These are phyloP conservation scores for Syritta pipiens DNA, from an alignment of 2,888 invertebrate genomes.

Conservation along the genomic window DNA sequence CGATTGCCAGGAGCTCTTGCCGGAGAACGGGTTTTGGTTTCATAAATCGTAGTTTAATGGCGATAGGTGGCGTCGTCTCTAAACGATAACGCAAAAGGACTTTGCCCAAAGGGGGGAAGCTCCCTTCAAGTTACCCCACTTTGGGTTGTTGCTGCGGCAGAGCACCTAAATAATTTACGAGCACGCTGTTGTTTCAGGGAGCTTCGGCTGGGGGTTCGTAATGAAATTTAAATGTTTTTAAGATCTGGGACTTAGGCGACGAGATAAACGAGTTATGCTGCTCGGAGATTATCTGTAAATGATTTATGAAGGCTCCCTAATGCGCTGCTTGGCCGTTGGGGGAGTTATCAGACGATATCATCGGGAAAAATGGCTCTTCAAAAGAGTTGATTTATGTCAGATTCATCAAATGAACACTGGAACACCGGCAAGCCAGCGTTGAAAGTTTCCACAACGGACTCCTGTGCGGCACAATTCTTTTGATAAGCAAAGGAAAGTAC, in stretches of 20 bases:
- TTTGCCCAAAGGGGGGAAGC: background rate
- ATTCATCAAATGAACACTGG: too few species aligned
- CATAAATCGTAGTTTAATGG: slow-evolving; percentile 56
- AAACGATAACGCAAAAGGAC: slow-evolving; percentile 50
- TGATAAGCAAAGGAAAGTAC: too few species aligned
- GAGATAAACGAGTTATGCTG: slow-evolving; percentile 51
- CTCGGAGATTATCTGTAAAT: slow-evolving; percentile 39
- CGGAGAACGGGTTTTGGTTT: slow-evolving; percentile 20
- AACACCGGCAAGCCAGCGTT: too few species aligned
- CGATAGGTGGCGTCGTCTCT: slow-evolving; percentile 51
- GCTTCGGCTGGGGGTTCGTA: slow-evolving; percentile 27
- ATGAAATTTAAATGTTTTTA: slow-evolving; percentile 65
- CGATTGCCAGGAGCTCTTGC: background rate
- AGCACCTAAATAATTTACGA: slow-evolving; percentile 52
- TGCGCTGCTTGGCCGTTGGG: background rate
- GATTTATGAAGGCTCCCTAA: slow-evolving; percentile 34
- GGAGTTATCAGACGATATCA: too few species aligned
- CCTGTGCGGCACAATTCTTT: too few species aligned
- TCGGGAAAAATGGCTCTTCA: too few species aligned
- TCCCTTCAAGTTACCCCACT: background rate
- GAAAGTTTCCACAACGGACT: too few species aligned
- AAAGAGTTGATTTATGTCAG: too few species aligned
- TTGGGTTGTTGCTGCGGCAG: background rate
- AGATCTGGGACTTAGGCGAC: slow-evolving; percentile 35
- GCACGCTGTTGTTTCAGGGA: slow-evolving; percentile 57